A percentile compares a stretch with the other conserved stretches of the same genome.
Conservation (phyloP, 2,888 invertebrate species). For the Dinocampus coccinellae region DNA sequence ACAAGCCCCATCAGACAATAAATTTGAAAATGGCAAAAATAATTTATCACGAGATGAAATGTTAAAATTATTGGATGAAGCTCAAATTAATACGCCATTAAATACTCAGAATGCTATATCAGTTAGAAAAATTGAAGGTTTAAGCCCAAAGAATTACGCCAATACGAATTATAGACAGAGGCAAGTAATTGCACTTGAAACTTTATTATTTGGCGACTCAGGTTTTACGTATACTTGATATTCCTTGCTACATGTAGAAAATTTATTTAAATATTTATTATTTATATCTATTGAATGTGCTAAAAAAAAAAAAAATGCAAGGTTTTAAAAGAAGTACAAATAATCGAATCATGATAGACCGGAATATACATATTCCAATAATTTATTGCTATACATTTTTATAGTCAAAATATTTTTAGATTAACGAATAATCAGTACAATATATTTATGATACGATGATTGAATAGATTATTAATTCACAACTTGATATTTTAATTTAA, state of each 20-base stretch:
- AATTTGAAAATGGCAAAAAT: not conserved
- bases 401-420: not conserved
- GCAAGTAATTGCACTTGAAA: constrained; percentile 65
- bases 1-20: not conserved
- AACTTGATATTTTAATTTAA: constrained; percentile 1
- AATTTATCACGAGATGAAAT: constrained; percentile 59
- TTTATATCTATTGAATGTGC: constrained; percentile 6
- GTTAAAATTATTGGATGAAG: constrained; percentile 64
- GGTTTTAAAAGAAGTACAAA: not conserved
- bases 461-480: not conserved
- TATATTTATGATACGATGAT: not conserved
- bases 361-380: not conserved
- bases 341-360: not conserved
- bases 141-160: constrained; percentile 34
- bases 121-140: constrained; percentile 40
- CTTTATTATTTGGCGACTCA: constrained; percentile 63
- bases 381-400: not conserved
- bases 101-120: constrained; percentile 49
- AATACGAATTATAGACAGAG: constrained; percentile 52
- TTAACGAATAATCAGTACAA: not conserved
- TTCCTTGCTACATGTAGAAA: not conserved
- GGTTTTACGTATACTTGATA: constrained; percentile 53
- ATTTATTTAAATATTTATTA: not conserved
- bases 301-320: not conserved
- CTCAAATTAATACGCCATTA: constrained; percentile 59